Base-by-base conservation (phyloP, 2,797 vertebrate genomes). In the Serranus cabrilla region DNA sequence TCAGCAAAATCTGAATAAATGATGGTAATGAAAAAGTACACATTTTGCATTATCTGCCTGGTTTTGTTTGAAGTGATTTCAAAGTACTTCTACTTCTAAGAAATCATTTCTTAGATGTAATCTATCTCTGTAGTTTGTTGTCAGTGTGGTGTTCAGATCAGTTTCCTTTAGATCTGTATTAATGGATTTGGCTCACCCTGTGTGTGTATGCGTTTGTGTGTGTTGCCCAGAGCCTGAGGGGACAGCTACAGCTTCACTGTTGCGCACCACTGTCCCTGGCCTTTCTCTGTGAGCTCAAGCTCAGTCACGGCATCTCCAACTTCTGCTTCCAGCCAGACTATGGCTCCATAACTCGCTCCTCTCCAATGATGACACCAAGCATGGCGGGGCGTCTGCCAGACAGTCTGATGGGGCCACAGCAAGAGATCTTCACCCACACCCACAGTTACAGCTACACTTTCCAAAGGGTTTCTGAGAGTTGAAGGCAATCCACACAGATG, bases 191-290 rank as follows among this genome's bases (percentile, higher is more conserved):
- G 58, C 64, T 81, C 57, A n/a, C 43, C 17, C 20, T 61, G 47
- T 64, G 43, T 62, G 61, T 68, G 37, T 73, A 43, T 18, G 13
- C 57, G 25, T 56, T 25, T 80, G 47, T 78, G 45, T 11, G 11
- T 56, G 42, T 56, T 68, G 55, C 42, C 51, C 45, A 67, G 52
- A 64, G 84, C 85, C 72, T 72, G 63, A 70, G 69, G 83, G 80
- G 68, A 82, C 64, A 82, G 81, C 78, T 71, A 54, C 65, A 83
- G 83, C 84, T 87, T 81, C 86, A 89, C 37, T 91, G 87, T 90
- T 90, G 88, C 82, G 80, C 83, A 88, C 88, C 87, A 89, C 74
- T 89, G 87, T 93, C 71, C 52, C 71, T 83, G 79, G 79, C 74
- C 80, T 88, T 73, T 84, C 75, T 74, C 65, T 46, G 60, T 11